Conservation (phyloP, 2,888 invertebrate genomes). For the Globia sparganii region DNA sequence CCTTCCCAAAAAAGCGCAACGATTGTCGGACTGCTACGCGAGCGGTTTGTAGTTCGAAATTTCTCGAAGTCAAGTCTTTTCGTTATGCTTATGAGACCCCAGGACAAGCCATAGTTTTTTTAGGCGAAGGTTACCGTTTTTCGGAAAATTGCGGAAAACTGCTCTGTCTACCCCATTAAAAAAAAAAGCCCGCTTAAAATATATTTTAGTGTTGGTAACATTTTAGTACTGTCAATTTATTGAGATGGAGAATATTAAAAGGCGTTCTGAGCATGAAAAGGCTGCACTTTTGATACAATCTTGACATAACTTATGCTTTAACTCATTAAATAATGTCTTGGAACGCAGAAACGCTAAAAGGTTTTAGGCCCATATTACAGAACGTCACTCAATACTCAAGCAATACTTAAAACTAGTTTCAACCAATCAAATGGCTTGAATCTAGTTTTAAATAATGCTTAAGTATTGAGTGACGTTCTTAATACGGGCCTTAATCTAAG, state of each 20-base stretch:
- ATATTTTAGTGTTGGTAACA: constrained; percentile 25
- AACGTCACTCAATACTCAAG: too few relatives aligned
- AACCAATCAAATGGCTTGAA: too few relatives aligned
- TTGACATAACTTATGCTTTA: constrained; percentile 18
- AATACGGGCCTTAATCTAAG: too few relatives aligned
- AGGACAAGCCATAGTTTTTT: neutral
- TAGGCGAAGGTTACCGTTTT: neutral
- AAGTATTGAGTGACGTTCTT: too few relatives aligned
- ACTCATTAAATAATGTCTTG: neutral
- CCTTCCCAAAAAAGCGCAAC: neutral
- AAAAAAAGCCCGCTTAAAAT: neutral
- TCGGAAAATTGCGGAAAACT: neutral
- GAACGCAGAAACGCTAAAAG: constrained; percentile 7
- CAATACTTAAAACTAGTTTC: too few relatives aligned
- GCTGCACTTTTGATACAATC: neutral
- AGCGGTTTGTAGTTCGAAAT: neutral
- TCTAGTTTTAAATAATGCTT: too few relatives aligned
- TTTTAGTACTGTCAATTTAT: neutral
- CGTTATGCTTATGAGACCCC: neutral
- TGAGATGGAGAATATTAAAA: neutral
- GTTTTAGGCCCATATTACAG: too few relatives aligned
- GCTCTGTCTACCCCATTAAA: neutral
- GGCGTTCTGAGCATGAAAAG: constrained; percentile 22
- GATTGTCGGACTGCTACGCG: neutral
- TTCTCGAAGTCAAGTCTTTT: neutral